phyloP scores from a whole-genome alignment of 2,113 vertebrate species.

The Oplegnathus fasciatus region DNA sequence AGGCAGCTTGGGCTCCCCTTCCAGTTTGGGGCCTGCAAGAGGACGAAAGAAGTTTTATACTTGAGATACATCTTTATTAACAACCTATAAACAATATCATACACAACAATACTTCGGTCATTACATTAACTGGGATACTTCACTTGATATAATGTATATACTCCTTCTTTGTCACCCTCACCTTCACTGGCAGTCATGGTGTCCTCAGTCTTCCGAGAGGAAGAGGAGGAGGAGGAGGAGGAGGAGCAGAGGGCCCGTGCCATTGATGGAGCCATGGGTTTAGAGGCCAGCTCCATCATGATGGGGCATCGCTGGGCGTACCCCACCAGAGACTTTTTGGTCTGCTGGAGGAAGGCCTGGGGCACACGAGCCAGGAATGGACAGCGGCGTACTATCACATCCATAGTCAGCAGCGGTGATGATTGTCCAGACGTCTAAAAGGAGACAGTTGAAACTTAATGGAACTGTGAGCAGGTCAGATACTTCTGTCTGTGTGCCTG shows the following conservation, averaged over 20 bases:
- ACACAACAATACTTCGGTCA: neutral
- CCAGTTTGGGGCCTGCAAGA: slow-evolving; percentile 68
- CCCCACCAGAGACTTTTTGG: slow-evolving; percentile 89
- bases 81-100: neutral
- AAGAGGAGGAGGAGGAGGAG: slow-evolving; percentile 69
- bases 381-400: slow-evolving; percentile 92
- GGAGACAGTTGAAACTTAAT: neutral
- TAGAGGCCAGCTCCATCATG: slow-evolving; percentile 93
- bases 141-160: neutral
- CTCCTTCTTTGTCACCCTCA: slow-evolving; percentile 68
- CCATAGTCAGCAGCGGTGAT: slow-evolving; percentile 83
- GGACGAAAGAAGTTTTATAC: neutral
- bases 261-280: slow-evolving; percentile 84
- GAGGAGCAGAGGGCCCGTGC: slow-evolving; percentile 88
- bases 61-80: neutral
- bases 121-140: neutral
- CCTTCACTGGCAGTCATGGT: slow-evolving; percentile 78
- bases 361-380: slow-evolving; percentile 94
- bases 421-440: slow-evolving; percentile 67
- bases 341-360: slow-evolving; percentile 94
- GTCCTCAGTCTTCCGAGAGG: slow-evolving; percentile 86
- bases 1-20: slow-evolving; percentile 73
- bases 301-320: slow-evolving; percentile 95
- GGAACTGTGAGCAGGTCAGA: neutral
- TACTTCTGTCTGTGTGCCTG: neutral